Base-by-base conservation (phyloP, 2,113 vertebrate genomes). In the Planiliza haematocheilus region DNA sequence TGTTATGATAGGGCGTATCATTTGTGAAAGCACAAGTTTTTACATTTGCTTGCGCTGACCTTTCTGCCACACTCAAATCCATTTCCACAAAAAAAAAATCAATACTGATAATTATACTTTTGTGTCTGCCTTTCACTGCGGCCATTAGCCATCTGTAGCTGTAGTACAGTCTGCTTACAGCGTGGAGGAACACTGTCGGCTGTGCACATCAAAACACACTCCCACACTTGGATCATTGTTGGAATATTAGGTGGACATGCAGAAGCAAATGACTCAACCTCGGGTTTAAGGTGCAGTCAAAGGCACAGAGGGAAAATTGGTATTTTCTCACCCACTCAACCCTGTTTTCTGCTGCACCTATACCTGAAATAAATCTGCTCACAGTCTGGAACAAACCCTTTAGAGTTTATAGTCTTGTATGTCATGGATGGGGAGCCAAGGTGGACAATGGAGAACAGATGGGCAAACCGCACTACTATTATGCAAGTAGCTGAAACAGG, bases 281-380 rank as follows among this genome's bases (percentile, higher is more conserved):
- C 7, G 17, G 48, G 79, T 76, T 74, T 52, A 75, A 66, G 46
- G 74, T 64, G 66, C 72, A 61, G 82, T 75, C 63, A 81, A 74
- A 81, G 75, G 74, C 74, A 9, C 57, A 7, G 61, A 56, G 62
- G 79, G 79, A 76, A 81, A 87, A 85, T 74, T 74, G 62, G 74
- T 74, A 83, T 88, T 84, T 87, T 89, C 86, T 85, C 82, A 74
- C 81, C 70, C 70, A 66, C 72, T 79, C 74, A 61, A 76, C 78
- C 61, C 51, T 79, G 73, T 70, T 81, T 82, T 83, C 58, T 75
- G 64, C 70, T 86, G 77, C 46, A 82, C 64, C 59, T 74, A 63
- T 58, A 83, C 82, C 76, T 79, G 65, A 84, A 86, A 89, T 92
- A 90, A 91, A 92, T 93, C 85, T 88, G 87, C 78, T 89, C 81